Percentiles rank a stretch among this genome's conserved stretches.
phyloP scores from a whole-genome alignment of 2,888 invertebrate species.

The Ramazzottius varieornatus region DNA sequence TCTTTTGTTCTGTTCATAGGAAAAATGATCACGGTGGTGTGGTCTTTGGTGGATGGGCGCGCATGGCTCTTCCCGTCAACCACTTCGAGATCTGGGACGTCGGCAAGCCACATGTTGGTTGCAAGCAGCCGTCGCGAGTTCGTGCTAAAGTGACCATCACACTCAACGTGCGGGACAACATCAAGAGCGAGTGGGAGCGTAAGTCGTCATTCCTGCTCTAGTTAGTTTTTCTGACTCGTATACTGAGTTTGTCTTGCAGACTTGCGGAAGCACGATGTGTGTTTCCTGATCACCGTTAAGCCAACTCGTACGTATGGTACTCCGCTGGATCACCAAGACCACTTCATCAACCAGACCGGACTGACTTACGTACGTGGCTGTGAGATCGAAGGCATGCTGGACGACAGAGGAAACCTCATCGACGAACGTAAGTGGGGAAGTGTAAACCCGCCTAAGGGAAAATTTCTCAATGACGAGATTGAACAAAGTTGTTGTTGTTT shows the following conservation, averaged over 20 bases:
- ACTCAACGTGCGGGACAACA: constrained; percentile 60
- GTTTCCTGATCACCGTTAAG: constrained; percentile 70
- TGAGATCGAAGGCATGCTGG: constrained; percentile 92
- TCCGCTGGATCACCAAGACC: constrained; percentile 31
- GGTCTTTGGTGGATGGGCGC: constrained; percentile 90
- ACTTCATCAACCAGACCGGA: constrained; percentile 75
- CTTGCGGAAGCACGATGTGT: constrained; percentile 84
- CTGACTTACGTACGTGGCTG: constrained; percentile 76
- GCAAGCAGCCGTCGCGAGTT: constrained; percentile 77
- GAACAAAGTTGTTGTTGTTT: neutral
- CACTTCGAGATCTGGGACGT: constrained; percentile 67
- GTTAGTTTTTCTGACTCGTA: neutral
- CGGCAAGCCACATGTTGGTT: constrained; percentile 36
- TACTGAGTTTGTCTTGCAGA: constrained; percentile 17
- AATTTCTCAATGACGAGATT: neutral
- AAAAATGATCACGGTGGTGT: constrained; percentile 54
- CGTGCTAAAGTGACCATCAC: constrained; percentile 80
- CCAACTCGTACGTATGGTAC: constrained; percentile 55
- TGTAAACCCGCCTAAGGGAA: neutral
- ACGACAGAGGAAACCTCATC: constrained; percentile 72
- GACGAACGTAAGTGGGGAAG: constrained; percentile 43
- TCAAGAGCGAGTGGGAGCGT: constrained; percentile 84
- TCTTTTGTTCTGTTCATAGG: constrained; percentile 26
- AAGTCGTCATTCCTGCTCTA: neutral
- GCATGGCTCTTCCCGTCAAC: constrained; percentile 84